Percentiles rank a stretch among this genome's conserved stretches.
phyloP scores from a whole-genome alignment of 2,888 invertebrate species.

The Dascillus cervinus region DNA sequence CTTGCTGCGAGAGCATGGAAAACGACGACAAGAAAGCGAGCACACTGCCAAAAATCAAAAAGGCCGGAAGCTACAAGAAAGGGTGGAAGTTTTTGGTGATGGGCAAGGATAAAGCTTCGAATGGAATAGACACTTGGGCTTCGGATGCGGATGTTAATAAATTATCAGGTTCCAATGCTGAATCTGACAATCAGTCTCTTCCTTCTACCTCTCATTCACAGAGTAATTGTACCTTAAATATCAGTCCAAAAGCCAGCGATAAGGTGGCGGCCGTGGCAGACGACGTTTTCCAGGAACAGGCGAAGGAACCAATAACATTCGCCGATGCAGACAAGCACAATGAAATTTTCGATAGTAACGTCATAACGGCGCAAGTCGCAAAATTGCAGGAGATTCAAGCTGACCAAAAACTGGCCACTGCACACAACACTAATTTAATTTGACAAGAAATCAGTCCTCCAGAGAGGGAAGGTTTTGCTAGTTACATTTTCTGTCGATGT shows the following conservation, averaged over 20 bases:
- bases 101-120: conserved; percentile 33
- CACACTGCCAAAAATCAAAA: conserved; percentile 34
- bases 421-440: conserved; percentile 29
- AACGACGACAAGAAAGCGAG: conserved; percentile 32
- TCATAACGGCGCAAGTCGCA: conserved; percentile 10
- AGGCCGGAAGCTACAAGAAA: conserved; percentile 27
- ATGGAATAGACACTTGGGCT: conserved; percentile 30
- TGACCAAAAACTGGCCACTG: conserved; percentile 23
- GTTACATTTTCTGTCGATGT: conserved; percentile 42
- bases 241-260: conserved; percentile 25
- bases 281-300: conserved; percentile 3
- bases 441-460: conserved; percentile 39
- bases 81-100: conserved; percentile 37
- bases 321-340: conserved; percentile 1
- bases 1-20: conserved; percentile 33
- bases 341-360: conserved; percentile 7
- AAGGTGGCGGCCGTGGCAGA: conserved; percentile 7
- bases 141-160: conserved; percentile 33
- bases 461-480: conserved; percentile 37
- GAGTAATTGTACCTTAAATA: conserved; percentile 28
- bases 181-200: conserved; percentile 32
- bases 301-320: not conserved
- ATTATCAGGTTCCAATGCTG: conserved; percentile 18
- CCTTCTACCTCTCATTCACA: conserved; percentile 37
- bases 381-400: conserved; percentile 27